Conservation (phyloP, 2,797 vertebrate species). For the Myotis pilosus region DNA sequence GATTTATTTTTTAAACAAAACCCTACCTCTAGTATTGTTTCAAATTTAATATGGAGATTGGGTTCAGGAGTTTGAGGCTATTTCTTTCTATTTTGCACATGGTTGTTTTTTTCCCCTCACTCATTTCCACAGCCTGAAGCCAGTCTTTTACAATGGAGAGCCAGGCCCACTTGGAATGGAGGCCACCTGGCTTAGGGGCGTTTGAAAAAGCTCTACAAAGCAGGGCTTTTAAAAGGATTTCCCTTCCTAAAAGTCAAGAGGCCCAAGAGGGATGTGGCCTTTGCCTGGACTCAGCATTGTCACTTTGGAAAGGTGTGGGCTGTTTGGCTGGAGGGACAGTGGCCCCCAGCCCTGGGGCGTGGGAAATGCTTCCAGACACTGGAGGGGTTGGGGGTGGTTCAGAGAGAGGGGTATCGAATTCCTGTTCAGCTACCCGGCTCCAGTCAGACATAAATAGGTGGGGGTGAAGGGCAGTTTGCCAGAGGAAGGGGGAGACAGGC, state of each 20-base stretch:
- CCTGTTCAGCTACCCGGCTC: neutral
- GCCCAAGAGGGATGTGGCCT: neutral
- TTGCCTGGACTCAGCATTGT: neutral
- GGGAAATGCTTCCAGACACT: slow-evolving; percentile 28
- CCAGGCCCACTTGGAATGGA: neutral
- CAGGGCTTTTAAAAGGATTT: slow-evolving; percentile 20
- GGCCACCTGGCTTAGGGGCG: neutral
- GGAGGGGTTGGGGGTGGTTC: neutral
- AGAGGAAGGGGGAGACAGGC: neutral
- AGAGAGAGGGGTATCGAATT: slow-evolving; percentile 12
- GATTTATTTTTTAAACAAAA: slow-evolving; percentile 25
- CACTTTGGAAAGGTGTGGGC: slow-evolving; percentile 5
- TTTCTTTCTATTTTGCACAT: slow-evolving; percentile 28
- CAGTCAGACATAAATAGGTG: neutral
- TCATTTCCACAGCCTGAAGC: slow-evolving; percentile 19
- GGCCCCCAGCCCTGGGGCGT: neutral
- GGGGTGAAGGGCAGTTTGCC: neutral
- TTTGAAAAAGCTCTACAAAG: neutral
- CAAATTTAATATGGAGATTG: slow-evolving; percentile 59
- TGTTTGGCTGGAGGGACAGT: neutral
- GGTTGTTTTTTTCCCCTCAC: neutral
- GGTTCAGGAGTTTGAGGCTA: slow-evolving; percentile 36
- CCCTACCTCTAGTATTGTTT: slow-evolving; percentile 51
- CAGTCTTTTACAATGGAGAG: neutral
- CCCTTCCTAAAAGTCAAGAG: slow-evolving; percentile 26